Conservation (phyloP, 2,888 invertebrate genomes). For the Sarcophaga caerulescens region DNA sequence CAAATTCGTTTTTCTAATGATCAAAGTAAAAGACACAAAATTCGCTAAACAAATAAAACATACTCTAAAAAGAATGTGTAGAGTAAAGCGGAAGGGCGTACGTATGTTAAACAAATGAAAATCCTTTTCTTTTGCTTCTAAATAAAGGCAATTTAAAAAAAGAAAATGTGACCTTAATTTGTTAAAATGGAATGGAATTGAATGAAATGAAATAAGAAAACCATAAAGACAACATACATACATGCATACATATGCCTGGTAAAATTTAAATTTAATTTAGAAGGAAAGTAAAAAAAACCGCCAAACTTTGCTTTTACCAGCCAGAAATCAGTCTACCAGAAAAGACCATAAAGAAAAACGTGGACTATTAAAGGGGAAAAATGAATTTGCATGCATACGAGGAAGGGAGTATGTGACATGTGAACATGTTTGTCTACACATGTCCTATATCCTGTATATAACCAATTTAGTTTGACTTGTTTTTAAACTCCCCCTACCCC, state of each 20-base stretch:
- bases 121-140: conserved; percentile 59
- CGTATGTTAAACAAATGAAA: conserved; percentile 47
- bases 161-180: conserved; percentile 78
- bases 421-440: conserved; percentile 63
- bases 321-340: background rate
- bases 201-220: conserved; percentile 73
- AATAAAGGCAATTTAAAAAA: conserved; percentile 28
- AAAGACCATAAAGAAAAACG: conserved; percentile 13
- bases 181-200: conserved; percentile 74
- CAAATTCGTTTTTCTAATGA: conserved; percentile 68
- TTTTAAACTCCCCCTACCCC: no score
- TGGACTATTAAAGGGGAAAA: conserved; percentile 24
- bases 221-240: conserved; percentile 23
- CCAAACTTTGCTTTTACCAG: conserved; percentile 67
- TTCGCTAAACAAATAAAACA: conserved; percentile 69
- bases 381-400: conserved; percentile 55
- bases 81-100: background rate
- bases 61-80: conserved; percentile 66
- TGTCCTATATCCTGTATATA: conserved; percentile 37
- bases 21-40: conserved; percentile 75
- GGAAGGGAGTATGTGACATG: conserved; percentile 65
- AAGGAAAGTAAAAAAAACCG: conserved; percentile 70
- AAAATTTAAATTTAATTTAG: conserved; percentile 78
- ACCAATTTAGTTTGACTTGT: conserved; percentile 18
- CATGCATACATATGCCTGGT: conserved; percentile 50